These are phyloP conservation scores for Choloepus hoffmanni DNA, from an alignment of 2,113 vertebrate species.

Conservation along the genomic window DNA sequence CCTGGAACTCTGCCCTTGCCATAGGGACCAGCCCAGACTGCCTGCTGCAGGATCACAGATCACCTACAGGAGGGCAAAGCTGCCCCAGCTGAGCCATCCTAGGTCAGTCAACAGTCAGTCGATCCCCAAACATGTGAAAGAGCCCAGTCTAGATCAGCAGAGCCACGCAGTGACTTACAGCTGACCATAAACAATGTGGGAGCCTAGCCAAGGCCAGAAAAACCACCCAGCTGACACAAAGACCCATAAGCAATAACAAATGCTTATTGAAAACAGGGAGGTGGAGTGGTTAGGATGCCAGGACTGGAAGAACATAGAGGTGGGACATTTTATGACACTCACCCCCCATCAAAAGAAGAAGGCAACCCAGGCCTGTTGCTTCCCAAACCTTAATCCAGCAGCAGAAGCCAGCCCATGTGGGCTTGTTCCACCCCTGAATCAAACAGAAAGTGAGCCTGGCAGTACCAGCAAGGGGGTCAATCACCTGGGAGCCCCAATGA, in stretches of 20 bases:
- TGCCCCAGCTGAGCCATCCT: not conserved
- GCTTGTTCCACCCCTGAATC: not conserved
- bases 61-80: accelerated
- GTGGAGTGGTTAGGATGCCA: not conserved
- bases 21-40: not conserved
- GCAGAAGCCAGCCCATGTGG: not conserved
- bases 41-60: not conserved
- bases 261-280: not conserved
- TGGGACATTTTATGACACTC: too few species aligned
- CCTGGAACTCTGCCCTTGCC: too few species aligned
- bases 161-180: not conserved
- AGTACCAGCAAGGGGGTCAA: too few species aligned
- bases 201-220: not conserved
- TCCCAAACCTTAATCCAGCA: not conserved
- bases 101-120: accelerated
- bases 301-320: not conserved
- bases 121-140: too few species aligned
- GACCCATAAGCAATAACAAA: not conserved
- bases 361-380: not conserved
- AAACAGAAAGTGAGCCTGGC: not conserved
- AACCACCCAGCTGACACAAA: not conserved
- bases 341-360: not conserved
- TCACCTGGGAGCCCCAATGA: not conserved
- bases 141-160: not conserved
- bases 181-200: not conserved